phyloP scores from a whole-genome alignment of 1,140 invertebrate genomes.

The Meloidogyne hapla region DNA sequence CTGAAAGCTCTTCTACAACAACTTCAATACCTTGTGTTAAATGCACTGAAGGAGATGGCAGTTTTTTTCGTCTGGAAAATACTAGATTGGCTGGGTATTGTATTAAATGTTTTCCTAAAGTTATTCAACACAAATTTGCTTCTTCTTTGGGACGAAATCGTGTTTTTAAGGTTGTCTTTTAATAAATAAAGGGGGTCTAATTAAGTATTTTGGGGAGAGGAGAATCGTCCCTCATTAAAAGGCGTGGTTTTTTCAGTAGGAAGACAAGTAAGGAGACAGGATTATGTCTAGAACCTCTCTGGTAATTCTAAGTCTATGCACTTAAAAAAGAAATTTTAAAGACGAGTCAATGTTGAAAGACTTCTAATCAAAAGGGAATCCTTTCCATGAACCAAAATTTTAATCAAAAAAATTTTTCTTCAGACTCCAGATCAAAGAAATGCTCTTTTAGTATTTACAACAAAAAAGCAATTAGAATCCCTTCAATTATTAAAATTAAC shows the following conservation, averaged over 20 bases:
- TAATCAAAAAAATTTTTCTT: too few species aligned
- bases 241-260: too few species aligned
- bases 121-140: slow-evolving; percentile 24
- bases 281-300: too few species aligned
- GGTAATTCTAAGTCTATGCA: too few species aligned
- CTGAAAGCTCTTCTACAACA: not conserved
- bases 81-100: slow-evolving; percentile 23
- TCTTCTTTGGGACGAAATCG: slow-evolving; percentile 18
- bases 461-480: not conserved
- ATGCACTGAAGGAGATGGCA: slow-evolving; percentile 9
- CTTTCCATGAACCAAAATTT: too few species aligned
- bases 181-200: not conserved
- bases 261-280: too few species aligned
- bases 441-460: slow-evolving; percentile 14
- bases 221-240: too few species aligned
- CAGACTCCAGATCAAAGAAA: not conserved
- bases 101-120: slow-evolving; percentile 5
- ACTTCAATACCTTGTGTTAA: slow-evolving; percentile 11
- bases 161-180: slow-evolving; percentile 11
- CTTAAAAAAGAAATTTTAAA: too few species aligned
- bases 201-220: too few species aligned
- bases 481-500: slow-evolving; percentile 17
- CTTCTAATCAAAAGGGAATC: too few species aligned
- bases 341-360: not conserved
- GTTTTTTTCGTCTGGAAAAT: slow-evolving; percentile 17